Percentiles rank a stretch among this genome's conserved stretches.
Conservation (phyloP, 2,113 vertebrate species). For the Aptenodytes forsteri region DNA sequence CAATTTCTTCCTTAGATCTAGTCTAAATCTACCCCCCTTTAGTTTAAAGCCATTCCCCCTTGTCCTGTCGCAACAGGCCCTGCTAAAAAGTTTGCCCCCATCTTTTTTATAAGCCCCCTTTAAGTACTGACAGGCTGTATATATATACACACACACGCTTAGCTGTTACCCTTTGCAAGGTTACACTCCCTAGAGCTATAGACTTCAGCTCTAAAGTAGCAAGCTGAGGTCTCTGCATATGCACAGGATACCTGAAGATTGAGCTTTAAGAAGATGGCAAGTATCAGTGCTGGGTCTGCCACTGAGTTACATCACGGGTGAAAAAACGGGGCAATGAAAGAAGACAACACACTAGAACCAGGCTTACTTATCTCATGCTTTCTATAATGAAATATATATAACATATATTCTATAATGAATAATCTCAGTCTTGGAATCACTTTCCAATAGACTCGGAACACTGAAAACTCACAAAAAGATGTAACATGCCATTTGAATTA, state of each 20-base stretch:
- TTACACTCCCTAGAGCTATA: too few species aligned
- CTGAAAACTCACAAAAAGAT: not conserved
- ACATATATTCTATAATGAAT: not conserved
- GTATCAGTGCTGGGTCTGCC: not conserved
- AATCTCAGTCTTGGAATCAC: not conserved
- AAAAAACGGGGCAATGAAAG: not conserved
- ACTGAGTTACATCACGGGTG: fast-evolving
- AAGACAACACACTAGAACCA: not conserved
- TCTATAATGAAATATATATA: not conserved
- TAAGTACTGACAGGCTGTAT: too few species aligned
- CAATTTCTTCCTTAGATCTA: too few species aligned
- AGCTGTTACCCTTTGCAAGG: not conserved
- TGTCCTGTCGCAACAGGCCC: too few species aligned
- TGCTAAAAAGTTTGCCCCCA: too few species aligned
- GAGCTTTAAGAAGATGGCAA: not conserved
- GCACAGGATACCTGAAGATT: fast-evolving
- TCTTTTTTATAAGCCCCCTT: too few species aligned
- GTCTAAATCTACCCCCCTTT: too few species aligned
- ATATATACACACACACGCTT: too few species aligned
- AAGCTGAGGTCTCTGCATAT: fast-evolving
- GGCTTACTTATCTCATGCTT: not conserved
- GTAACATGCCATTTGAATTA: not conserved
- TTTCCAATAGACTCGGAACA: not conserved
- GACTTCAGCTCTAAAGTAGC: not conserved
- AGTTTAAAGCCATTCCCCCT: too few species aligned